Percentiles rank a stretch among this genome's conserved stretches.
Evolutionary conservation across 1,140 invertebrate genomes (phyloP).

Genomic region (Capitella teleta): DNA sequence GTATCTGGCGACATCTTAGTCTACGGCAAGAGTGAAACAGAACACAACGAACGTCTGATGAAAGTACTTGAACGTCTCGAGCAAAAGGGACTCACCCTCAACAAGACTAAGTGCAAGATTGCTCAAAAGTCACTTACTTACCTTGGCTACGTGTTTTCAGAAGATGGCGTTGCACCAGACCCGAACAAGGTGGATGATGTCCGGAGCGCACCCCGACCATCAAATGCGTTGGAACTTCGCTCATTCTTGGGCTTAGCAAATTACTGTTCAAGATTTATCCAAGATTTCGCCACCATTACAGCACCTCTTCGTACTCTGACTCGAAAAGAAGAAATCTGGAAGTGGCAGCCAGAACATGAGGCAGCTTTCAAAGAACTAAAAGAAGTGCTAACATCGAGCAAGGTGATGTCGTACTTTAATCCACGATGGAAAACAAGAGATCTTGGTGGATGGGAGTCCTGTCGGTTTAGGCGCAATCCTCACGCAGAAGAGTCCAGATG

Average conservation of each 20-base stretch:
- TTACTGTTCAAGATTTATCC: constrained; percentile 21
- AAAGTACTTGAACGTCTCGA: neutral
- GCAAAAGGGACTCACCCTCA: constrained; percentile 14
- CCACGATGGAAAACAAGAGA: constrained; percentile 19
- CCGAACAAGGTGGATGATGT: constrained; percentile 18
- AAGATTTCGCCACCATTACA: constrained; percentile 17
- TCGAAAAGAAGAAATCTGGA: constrained; percentile 12
- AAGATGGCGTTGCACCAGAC: constrained; percentile 16
- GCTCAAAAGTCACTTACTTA: too few species aligned
- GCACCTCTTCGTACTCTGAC: constrained; percentile 19
- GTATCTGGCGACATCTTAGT: neutral
- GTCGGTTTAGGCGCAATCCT: too few species aligned
- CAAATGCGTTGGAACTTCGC: constrained; percentile 10
- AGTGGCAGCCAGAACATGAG: too few species aligned
- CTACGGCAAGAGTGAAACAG: neutral
- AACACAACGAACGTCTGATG: neutral
- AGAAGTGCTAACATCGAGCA: constrained; percentile 13
- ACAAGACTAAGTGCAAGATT: constrained; percentile 18
- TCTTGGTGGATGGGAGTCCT: constrained; percentile 38
- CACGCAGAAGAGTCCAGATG: too few species aligned
- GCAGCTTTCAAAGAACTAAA: constrained; percentile 20
- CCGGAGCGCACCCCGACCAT: constrained; percentile 15
- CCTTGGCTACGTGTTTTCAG: constrained; percentile 15
- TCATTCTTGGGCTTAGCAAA: constrained; percentile 20
- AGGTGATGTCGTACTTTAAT: constrained; percentile 14